A percentile compares a stretch with the other conserved stretches of the same genome.
These are phyloP conservation scores for Byasa hedistus DNA, from an alignment of 2,888 invertebrate species.

Conservation along the genomic window DNA sequence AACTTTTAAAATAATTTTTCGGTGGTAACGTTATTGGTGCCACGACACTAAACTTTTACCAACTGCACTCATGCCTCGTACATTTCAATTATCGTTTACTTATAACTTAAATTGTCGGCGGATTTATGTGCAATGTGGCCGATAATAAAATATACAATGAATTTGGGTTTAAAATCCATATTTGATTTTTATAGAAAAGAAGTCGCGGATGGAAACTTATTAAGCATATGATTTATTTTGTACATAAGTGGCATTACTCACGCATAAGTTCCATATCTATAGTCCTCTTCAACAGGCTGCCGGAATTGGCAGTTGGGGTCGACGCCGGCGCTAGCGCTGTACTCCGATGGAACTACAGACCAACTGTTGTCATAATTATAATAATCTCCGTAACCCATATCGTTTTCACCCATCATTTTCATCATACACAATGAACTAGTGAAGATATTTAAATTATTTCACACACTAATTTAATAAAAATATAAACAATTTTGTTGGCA, in stretches of 20 bases:
- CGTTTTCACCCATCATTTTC: constrained; percentile 80
- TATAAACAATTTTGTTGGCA: constrained; percentile 30
- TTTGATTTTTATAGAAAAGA: neutral
- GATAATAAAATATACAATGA: neutral
- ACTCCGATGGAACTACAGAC: constrained; percentile 86
- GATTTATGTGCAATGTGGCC: neutral
- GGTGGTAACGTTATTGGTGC: too few species aligned
- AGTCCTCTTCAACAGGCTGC: constrained; percentile 82
- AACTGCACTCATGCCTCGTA: too few species aligned
- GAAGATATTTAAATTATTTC: constrained; percentile 27
- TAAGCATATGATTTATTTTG: neutral
- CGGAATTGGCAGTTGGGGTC: constrained; percentile 66
- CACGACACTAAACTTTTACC: too few species aligned
- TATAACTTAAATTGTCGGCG: neutral
- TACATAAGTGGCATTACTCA: constrained; percentile 54
- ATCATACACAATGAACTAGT: constrained; percentile 52
- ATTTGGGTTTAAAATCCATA: too few species aligned
- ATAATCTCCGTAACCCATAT: constrained; percentile 79
- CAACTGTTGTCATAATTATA: constrained; percentile 83
- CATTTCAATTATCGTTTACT: too few species aligned
- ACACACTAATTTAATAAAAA: constrained; percentile 34
- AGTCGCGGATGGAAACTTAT: neutral
- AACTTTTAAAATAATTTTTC: too few species aligned
- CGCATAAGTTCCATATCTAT: constrained; percentile 82
- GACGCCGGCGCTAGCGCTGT: constrained; percentile 80